Evolutionary conservation across 2,797 vertebrate genomes (phyloP).

Genomic region (Manis crassicaudata): DNA sequence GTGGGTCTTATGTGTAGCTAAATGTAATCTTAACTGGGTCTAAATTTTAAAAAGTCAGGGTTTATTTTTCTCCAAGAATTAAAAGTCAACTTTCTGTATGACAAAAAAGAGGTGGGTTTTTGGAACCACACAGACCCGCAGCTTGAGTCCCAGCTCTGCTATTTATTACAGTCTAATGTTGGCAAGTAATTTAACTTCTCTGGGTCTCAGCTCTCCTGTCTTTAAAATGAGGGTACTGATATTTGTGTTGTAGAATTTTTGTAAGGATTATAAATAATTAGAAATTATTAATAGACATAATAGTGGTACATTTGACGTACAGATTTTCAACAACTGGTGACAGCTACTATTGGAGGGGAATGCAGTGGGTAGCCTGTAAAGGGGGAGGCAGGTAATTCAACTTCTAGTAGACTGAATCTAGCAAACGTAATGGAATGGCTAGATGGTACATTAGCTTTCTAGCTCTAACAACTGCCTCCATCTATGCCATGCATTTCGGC

Average conservation of each 20-base stretch:
- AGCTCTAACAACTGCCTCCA: background rate
- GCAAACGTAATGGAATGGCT: background rate
- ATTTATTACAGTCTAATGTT: background rate
- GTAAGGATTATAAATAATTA: background rate
- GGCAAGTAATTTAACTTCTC: background rate
- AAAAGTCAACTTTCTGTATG: background rate
- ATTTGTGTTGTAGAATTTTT: background rate
- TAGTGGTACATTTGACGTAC: background rate
- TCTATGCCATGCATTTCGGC: background rate
- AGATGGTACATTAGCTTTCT: background rate
- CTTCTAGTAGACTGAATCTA: background rate
- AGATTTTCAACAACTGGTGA: background rate
- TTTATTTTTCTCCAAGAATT: background rate
- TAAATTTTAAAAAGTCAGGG: background rate
- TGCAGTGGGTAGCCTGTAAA: background rate
- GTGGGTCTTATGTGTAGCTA: background rate
- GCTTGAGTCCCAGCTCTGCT: background rate
- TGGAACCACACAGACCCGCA: background rate
- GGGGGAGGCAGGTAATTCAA: background rate
- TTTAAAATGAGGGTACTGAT: background rate
- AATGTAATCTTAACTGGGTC: background rate
- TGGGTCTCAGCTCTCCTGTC: background rate
- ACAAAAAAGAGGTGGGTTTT: background rate
- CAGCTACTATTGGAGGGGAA: background rate
- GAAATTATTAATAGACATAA: slow-evolving; percentile 27